Evolutionary conservation across 2,888 invertebrate species (phyloP).

Genomic region (Leptinotarsa haldemani): DNA sequence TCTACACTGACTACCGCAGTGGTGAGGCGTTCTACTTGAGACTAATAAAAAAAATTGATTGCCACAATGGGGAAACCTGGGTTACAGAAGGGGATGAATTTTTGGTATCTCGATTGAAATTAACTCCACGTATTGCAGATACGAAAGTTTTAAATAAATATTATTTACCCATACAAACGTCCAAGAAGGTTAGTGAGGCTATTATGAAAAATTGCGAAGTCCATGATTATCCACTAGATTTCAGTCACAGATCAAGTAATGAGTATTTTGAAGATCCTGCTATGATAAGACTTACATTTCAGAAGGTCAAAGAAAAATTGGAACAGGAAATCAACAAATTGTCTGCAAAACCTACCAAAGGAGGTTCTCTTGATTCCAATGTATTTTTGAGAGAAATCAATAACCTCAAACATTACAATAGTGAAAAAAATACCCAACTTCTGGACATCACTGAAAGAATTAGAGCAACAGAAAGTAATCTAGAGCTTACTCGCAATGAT

Average conservation of each 20-base stretch:
- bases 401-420: neutral
- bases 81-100: neutral
- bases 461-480: neutral
- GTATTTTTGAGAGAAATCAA: neutral
- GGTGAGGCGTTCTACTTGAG: neutral
- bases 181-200: neutral
- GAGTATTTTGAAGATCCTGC: conserved; percentile 3
- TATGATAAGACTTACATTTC: neutral
- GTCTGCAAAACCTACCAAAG: neutral
- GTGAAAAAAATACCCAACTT: neutral
- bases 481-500: neutral
- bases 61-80: conserved; percentile 1
- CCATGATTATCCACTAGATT: conserved; percentile 6
- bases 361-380: neutral
- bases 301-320: neutral
- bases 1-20: neutral
- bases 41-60: neutral
- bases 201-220: conserved; percentile 6
- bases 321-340: neutral
- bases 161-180: neutral
- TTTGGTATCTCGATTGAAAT: neutral
- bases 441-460: neutral
- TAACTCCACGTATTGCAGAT: neutral
- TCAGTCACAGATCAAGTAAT: neutral
- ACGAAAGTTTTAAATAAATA: neutral